Percentiles rank a stretch among this genome's conserved stretches.
Conservation (phyloP, 2,888 invertebrate species). For the Synergus itoensis region DNA sequence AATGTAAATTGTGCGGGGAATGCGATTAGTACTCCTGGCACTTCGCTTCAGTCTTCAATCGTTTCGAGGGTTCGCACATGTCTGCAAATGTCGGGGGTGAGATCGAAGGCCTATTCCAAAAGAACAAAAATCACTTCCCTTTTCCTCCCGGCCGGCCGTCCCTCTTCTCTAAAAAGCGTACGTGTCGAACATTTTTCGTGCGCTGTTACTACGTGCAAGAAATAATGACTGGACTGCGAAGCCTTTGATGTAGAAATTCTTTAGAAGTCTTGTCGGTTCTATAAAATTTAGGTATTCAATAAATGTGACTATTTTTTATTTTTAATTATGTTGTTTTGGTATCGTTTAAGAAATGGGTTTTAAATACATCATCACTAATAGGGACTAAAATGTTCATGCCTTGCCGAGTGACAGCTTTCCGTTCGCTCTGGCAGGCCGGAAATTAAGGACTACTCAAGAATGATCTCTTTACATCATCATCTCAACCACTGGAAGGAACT, state of each 20-base stretch:
- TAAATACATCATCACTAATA: too few species aligned
- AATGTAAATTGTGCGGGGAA: slow-evolving; percentile 76
- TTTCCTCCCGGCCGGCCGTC: background rate
- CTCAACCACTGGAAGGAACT: background rate
- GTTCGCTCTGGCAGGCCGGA: slow-evolving; percentile 13
- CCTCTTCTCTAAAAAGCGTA: background rate
- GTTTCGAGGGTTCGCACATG: slow-evolving; percentile 45
- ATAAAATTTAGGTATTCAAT: background rate
- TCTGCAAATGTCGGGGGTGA: slow-evolving; percentile 38
- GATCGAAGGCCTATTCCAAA: slow-evolving; percentile 1
- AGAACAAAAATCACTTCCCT: slow-evolving; percentile 36
- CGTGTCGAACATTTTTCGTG: slow-evolving; percentile 25
- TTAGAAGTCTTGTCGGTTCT: background rate
- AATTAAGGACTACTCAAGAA: slow-evolving; percentile 10
- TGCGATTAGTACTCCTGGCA: slow-evolving; percentile 74
- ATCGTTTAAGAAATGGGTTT: too few species aligned
- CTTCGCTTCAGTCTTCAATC: slow-evolving; percentile 63
- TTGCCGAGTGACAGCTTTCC: background rate
- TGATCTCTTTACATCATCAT: background rate
- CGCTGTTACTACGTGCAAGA: slow-evolving; percentile 11
- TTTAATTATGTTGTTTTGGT: too few species aligned
- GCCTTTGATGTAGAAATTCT: slow-evolving; percentile 18
- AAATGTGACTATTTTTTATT: background rate
- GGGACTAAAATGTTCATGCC: too few species aligned
- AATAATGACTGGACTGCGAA: slow-evolving; percentile 8